Evolutionary conservation across 92 coral and sea anemone species (phyloP).

Genomic region (Virgularia gustaviana): DNA sequence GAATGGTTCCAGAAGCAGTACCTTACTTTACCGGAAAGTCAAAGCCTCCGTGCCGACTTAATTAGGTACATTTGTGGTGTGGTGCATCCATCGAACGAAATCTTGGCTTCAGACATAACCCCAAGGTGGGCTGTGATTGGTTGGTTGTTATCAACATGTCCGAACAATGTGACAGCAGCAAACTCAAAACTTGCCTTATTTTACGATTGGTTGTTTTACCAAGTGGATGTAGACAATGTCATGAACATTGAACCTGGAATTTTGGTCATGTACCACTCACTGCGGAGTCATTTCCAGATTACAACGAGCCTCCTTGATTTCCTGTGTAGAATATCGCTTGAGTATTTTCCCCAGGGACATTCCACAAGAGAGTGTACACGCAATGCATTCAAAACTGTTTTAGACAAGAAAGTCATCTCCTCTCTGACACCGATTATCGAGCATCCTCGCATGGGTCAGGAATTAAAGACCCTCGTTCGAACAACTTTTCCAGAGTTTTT

Average conservation of each 20-base stretch:
- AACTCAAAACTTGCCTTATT: conserved; percentile 91
- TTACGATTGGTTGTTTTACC: conserved; percentile 94
- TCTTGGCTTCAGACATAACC: conserved; percentile 89
- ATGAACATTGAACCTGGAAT: conserved; percentile 99
- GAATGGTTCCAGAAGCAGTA: conserved; percentile 95
- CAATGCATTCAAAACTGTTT: conserved; percentile 76
- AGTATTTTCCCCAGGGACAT: conserved; percentile 24
- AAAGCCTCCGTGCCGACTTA: conserved; percentile 82
- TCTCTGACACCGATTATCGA: conserved; percentile 86
- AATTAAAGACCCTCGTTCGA: conserved; percentile 63
- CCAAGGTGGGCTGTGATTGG: conserved; percentile 99
- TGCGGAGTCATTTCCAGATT: conserved; percentile 83
- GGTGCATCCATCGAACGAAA: conserved; percentile 96
- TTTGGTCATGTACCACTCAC: conserved; percentile 88
- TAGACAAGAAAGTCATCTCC: conserved; percentile 88
- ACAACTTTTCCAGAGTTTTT: conserved; percentile 83
- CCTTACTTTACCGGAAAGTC: conserved; percentile 87
- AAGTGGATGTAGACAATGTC: conserved; percentile 83
- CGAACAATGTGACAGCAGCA: conserved; percentile 79
- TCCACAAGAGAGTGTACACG: conserved; percentile 43
- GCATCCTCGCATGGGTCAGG: conserved; percentile 86
- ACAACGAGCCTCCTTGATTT: conserved; percentile 86
- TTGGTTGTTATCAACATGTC: conserved; percentile 88
- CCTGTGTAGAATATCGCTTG: conserved; percentile 61
- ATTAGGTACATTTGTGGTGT: conserved; percentile 98